Conservation (phyloP, 2,888 invertebrate species). For the Cosmia trapezina region DNA sequence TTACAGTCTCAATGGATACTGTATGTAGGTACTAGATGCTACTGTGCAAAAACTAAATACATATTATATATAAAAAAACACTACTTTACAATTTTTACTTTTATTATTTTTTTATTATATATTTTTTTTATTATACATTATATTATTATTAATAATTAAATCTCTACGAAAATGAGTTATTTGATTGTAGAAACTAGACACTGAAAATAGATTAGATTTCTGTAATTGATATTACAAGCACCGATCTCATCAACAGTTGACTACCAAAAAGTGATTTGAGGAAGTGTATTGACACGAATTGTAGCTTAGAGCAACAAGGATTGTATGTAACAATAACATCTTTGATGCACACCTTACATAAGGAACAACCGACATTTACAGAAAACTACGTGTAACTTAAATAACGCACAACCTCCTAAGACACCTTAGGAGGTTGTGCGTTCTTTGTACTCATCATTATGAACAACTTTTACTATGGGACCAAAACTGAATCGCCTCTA, state of each 20-base stretch:
- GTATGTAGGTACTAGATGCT: not conserved
- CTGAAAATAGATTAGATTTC: constrained; percentile 33
- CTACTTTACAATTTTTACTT: too few relatives aligned
- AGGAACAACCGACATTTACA: constrained; percentile 13
- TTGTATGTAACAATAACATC: constrained; percentile 26
- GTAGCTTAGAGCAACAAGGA: constrained; percentile 26
- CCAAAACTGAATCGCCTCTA: too few relatives aligned
- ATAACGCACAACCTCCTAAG: too few relatives aligned
- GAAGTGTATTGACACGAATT: constrained; percentile 35
- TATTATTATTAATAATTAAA: too few relatives aligned
- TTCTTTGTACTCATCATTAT: too few relatives aligned
- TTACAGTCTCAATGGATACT: too few relatives aligned
- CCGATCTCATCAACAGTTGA: constrained; percentile 14
- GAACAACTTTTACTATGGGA: too few relatives aligned
- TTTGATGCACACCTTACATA: constrained; percentile 39
- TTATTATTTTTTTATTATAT: too few relatives aligned
- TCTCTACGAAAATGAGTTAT: too few relatives aligned
- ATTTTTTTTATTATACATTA: too few relatives aligned
- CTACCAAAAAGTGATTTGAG: constrained; percentile 52
- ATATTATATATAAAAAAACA: too few relatives aligned
- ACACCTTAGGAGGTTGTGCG: too few relatives aligned
- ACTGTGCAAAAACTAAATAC: not conserved
- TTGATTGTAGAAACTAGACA: not conserved
- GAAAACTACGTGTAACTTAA: not conserved
- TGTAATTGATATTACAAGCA: constrained; percentile 13